Evolutionary conservation across 2,113 vertebrate genomes (phyloP), one percentile per base, ranked within the genome.

Genomic region (Gymnorhina tibicen): DNA sequence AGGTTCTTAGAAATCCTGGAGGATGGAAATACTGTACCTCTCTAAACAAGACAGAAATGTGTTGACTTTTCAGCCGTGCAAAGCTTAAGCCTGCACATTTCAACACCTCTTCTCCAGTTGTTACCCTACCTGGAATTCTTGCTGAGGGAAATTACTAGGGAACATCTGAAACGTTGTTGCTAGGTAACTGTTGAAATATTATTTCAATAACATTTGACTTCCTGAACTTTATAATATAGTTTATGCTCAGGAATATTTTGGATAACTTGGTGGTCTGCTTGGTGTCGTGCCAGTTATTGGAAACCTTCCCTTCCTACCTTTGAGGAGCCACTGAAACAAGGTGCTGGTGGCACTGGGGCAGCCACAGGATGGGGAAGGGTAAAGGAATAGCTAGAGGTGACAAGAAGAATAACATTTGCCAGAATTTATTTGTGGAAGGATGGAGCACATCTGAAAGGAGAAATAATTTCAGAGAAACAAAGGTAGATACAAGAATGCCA

Each of bases 271-370:
- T 70, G 80, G 32, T 62, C 47, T 52, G 27, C 28, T 85, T 5
- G 17, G 28, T 66, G 17, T 49, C 18, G 3, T 33, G n/a, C 37
- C 20, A 27, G 30, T 49, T 5, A 3, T 0, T 18, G 46, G 37
- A 28, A 0, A 2, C 16, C 53, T 87, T 72, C 49, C 3, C 0
- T 49, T 81, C 17, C 55, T 37, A 10, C 28, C 13, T 4, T 1
- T 49, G 23, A 67, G 30, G 11, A 69, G 16, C 33, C 26, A 41
- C 5, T 78, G 37, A 32, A 32, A 6, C 42, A 27, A 23, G 12
- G 14, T 62, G 50, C 60, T 86, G 58, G 10, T 66, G 58, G 23
- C 15, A 30, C 4, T 23, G 81, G 32, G 28, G 63, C 53, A 73
- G 22, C 27, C 23, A 10, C 0, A 8, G 74, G 8, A 6, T n/a